Evolutionary conservation across 2,888 invertebrate species (phyloP).

Genomic region (Trichopoda pennipes): DNA sequence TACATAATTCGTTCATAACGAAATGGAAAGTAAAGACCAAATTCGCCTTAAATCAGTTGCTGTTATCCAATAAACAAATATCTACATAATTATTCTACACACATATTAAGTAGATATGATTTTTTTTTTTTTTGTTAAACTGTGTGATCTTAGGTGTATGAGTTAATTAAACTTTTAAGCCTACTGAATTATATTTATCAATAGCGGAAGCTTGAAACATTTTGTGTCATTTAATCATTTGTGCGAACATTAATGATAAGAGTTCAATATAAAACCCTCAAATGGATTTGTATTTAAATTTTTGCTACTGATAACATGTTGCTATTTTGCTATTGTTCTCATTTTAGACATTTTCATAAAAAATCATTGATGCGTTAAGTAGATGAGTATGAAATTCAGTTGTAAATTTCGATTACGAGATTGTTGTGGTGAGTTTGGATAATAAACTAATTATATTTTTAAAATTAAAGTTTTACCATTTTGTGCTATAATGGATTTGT

Average conservation of each 20-base stretch:
- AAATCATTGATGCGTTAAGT: constrained; percentile 21
- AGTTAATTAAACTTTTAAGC: neutral
- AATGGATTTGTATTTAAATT: constrained; percentile 2
- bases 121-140: neutral
- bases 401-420: neutral
- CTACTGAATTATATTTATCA: constrained; percentile 31
- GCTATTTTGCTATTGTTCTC: neutral
- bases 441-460: neutral
- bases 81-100: too few species aligned
- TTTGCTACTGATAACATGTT: neutral
- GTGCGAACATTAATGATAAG: constrained; percentile 29
- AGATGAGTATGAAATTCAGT: neutral
- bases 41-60: too few species aligned
- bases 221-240: constrained; percentile 44
- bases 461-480: neutral
- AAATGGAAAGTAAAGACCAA: too few species aligned
- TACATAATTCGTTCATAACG: too few species aligned
- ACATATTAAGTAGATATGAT: too few species aligned
- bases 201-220: constrained; percentile 33
- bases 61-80: too few species aligned
- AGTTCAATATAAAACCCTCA: constrained; percentile 20
- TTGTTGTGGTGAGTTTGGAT: neutral
- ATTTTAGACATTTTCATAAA: neutral
- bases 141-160: neutral
- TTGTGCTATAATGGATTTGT: too few species aligned